These are phyloP conservation scores for Mythimna lalbum DNA, from an alignment of 2,888 invertebrate genomes.

Conservation along the genomic window DNA sequence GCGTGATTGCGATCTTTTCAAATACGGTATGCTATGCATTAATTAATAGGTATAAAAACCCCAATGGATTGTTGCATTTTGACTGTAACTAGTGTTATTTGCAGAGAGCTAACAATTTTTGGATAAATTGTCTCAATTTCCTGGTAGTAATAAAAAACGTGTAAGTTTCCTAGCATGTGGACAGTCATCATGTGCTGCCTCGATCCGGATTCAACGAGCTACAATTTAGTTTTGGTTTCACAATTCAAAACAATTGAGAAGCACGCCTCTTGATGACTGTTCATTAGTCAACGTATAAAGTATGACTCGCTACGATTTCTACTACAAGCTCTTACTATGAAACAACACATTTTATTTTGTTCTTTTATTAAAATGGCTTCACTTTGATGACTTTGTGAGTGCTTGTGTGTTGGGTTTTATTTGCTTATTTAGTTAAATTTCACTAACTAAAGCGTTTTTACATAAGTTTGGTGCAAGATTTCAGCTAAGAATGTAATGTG, in stretches of 20 bases:
- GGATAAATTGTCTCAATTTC: slow-evolving; percentile 2
- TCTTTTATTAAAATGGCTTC: neutral
- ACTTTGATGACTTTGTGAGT: neutral
- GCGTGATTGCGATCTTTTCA: too few species aligned
- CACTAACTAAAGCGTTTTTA: neutral
- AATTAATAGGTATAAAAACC: too few species aligned
- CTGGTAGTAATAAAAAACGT: slow-evolving; percentile 13
- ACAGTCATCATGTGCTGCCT: slow-evolving; percentile 66
- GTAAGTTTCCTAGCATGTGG: slow-evolving; percentile 46
- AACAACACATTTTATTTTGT: slow-evolving; percentile 4
- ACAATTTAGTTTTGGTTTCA: slow-evolving; percentile 81
- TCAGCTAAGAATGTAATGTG: slow-evolving; percentile 9
- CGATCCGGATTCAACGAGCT: slow-evolving; percentile 80
- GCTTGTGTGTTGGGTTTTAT: neutral
- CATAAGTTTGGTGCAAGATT: neutral
- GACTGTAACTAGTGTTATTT: too few species aligned
- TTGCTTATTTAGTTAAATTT: neutral
- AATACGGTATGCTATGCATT: too few species aligned
- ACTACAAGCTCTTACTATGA: slow-evolving; percentile 23
- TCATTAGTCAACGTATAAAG: slow-evolving; percentile 68
- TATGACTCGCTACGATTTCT: slow-evolving; percentile 50
- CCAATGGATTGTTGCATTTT: too few species aligned
- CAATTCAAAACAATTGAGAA: slow-evolving; percentile 85
- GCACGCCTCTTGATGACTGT: slow-evolving; percentile 77
- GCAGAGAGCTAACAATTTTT: neutral